Evolutionary conservation across 1,140 invertebrate genomes (phyloP).

Genomic region (Sarcophaga peregrina): DNA sequence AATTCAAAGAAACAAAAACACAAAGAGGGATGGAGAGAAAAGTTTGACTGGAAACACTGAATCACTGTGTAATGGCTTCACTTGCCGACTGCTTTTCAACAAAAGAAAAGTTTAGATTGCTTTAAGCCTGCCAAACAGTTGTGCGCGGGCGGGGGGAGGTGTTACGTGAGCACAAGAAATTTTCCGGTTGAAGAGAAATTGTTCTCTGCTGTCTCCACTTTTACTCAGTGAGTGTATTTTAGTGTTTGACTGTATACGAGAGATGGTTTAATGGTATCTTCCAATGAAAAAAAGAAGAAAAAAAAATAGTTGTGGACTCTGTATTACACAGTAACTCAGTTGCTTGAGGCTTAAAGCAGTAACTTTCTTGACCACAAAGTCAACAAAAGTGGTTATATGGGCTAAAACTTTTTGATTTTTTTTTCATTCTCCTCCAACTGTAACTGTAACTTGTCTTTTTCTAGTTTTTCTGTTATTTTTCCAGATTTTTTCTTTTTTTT

Average conservation of each 20-base stretch:
- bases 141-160: too few relatives aligned
- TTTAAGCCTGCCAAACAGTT: too few relatives aligned
- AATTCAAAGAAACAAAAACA: background rate
- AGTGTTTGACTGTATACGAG: too few relatives aligned
- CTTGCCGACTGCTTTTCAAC: background rate
- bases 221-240: too few relatives aligned
- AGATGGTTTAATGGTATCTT: too few relatives aligned
- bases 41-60: background rate
- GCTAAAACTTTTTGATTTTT: background rate
- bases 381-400: conserved; percentile 13
- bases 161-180: too few relatives aligned
- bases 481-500: background rate
- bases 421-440: background rate
- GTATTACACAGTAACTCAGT: background rate
- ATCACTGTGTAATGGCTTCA: background rate
- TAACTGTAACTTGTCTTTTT: background rate
- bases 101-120: too few relatives aligned
- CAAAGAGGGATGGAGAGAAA: background rate
- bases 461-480: background rate
- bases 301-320: background rate
- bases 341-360: background rate
- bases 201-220: too few relatives aligned
- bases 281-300: too few relatives aligned
- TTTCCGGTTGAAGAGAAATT: too few relatives aligned
- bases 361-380: conserved; percentile 24